Percentiles rank a stretch among this genome's conserved stretches.
Conservation (phyloP, 2,797 vertebrate genomes). For the Eurystomus glaucurus region DNA sequence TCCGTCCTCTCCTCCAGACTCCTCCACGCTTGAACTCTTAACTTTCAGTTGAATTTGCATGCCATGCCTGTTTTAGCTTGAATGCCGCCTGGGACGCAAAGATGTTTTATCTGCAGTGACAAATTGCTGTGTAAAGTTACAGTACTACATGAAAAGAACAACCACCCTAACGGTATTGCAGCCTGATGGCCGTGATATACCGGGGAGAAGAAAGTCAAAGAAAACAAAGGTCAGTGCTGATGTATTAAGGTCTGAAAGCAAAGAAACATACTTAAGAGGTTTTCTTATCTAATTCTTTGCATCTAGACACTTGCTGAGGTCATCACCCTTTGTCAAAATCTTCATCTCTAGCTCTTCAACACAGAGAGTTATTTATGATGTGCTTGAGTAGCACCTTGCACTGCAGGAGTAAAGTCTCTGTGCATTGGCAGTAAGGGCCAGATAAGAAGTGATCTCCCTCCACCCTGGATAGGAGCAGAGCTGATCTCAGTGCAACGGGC, state of each 20-base stretch:
- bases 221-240: slow-evolving; percentile 10
- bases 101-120: slow-evolving; percentile 47
- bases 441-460: not conserved
- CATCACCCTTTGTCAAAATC: not conserved
- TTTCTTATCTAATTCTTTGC: not conserved
- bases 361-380: not conserved
- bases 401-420: not conserved
- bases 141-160: not conserved
- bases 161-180: not conserved
- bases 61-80: slow-evolving; percentile 15
- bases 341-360: not conserved
- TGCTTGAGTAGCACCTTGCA: rapidly evolving
- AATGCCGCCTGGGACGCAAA: not conserved
- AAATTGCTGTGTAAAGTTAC: not conserved
- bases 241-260: not conserved
- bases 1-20: not conserved
- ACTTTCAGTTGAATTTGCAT: slow-evolving; percentile 28
- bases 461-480: not conserved
- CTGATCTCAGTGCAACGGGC: not conserved
- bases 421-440: not conserved
- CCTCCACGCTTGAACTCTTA: not conserved
- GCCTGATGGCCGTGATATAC: not conserved
- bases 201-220: not conserved
- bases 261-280: not conserved
- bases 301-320: not conserved